Conservation (phyloP, 2,797 vertebrate species). For the Tadarida brasiliensis region DNA sequence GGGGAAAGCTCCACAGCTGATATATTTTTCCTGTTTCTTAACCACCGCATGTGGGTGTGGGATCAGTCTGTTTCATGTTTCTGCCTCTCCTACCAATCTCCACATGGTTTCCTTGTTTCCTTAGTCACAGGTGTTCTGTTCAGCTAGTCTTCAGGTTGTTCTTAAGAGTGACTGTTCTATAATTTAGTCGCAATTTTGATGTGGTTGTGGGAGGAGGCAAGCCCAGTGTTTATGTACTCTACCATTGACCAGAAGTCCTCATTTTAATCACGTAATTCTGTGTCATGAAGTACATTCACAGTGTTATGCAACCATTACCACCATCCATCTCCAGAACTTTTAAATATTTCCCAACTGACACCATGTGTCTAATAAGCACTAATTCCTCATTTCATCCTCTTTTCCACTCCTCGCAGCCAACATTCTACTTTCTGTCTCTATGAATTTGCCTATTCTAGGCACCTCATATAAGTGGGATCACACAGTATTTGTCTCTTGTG, state of each 20-base stretch:
- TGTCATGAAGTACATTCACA: background rate
- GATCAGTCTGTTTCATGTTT: no score
- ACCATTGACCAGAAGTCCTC: background rate
- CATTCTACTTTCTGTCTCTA: no score
- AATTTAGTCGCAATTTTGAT: background rate
- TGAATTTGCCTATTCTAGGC: no score
- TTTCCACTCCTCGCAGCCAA: background rate
- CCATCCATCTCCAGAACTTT: background rate
- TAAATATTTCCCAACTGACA: background rate
- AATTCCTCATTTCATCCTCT: background rate
- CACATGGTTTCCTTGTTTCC: no score
- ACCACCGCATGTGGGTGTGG: no score
- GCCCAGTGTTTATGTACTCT: background rate
- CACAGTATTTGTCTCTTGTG: no score
- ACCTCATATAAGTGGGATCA: no score
- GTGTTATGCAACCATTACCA: background rate
- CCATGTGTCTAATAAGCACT: background rate
- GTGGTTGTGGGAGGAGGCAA: background rate
- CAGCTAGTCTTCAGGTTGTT: no score
- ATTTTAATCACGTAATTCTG: background rate
- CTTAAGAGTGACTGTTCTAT: no score
- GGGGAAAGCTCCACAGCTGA: background rate
- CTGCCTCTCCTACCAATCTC: no score
- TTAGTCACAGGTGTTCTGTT: no score
- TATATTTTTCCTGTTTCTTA: background rate